Percentiles rank a stretch among this genome's conserved stretches.
Evolutionary conservation across 1,140 invertebrate species (phyloP).

Genomic region (Cryptotermes secundus): DNA sequence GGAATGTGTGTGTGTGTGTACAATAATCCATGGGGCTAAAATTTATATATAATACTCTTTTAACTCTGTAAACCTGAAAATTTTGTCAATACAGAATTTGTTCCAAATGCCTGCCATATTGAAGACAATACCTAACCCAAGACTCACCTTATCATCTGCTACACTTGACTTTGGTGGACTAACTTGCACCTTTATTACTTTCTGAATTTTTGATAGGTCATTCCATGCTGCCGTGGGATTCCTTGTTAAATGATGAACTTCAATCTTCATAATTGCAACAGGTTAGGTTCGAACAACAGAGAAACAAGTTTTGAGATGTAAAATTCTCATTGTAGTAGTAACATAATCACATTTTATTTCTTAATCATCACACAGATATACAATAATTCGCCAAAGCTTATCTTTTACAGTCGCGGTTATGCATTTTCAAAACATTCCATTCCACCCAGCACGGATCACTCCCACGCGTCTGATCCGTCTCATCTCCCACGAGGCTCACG

Average conservation of each 20-base stretch:
- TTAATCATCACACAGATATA: neutral
- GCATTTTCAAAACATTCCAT: too few relatives aligned
- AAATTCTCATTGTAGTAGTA: neutral
- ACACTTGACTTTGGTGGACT: constrained; percentile 56
- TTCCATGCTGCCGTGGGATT: constrained; percentile 69
- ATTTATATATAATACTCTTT: too few relatives aligned
- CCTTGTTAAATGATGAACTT: constrained; percentile 61
- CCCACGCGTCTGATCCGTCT: too few relatives aligned
- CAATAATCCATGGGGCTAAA: too few relatives aligned
- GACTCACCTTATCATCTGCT: constrained; percentile 51
- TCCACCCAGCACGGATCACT: too few relatives aligned
- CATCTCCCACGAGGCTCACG: too few relatives aligned
- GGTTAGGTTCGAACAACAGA: neutral
- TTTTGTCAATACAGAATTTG: too few relatives aligned
- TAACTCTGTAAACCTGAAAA: too few relatives aligned
- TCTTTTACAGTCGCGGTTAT: neutral
- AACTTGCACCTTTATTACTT: constrained; percentile 65
- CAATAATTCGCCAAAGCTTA: neutral
- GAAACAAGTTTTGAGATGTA: neutral
- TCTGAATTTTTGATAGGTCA: constrained; percentile 62
- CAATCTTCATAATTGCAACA: constrained; percentile 48
- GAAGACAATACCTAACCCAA: neutral
- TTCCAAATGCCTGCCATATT: too few relatives aligned
- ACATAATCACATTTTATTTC: too few relatives aligned
- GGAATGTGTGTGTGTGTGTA: too few relatives aligned